Conservation (phyloP, 2,113 vertebrate genomes). For the Clupea harengus region DNA sequence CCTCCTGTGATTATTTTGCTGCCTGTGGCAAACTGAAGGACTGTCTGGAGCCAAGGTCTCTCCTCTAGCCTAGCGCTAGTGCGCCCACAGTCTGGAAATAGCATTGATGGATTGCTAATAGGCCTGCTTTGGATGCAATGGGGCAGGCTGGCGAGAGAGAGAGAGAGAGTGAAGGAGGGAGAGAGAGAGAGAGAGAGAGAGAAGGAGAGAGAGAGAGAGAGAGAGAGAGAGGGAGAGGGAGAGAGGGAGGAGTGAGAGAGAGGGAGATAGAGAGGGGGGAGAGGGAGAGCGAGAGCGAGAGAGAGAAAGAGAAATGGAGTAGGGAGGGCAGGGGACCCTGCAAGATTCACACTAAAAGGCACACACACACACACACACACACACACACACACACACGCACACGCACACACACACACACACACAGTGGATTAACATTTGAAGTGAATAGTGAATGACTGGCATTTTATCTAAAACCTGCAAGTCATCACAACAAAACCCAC, state of each 20-base stretch:
- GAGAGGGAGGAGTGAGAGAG: neutral
- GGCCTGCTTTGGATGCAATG: constrained; percentile 41
- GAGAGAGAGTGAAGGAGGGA: neutral
- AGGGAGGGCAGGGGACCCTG: neutral
- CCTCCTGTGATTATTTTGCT: constrained; percentile 38
- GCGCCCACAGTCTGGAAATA: constrained; percentile 39
- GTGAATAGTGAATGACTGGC: constrained; percentile 2
- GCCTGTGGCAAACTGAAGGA: constrained; percentile 25
- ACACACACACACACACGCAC: neutral
- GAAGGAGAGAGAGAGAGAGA: neutral
- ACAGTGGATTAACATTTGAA: neutral
- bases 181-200: neutral
- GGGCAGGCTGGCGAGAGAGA: constrained; percentile 2
- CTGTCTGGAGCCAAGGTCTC: constrained; percentile 31
- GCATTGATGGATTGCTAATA: constrained; percentile 51
- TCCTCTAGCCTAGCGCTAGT: constrained; percentile 11
- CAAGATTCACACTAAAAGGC: neutral
- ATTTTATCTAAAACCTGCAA: neutral
- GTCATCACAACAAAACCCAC: neutral
- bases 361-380: neutral
- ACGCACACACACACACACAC: neutral
- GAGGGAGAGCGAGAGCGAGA: no score
- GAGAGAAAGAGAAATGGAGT: neutral
- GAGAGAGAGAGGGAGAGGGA: neutral
- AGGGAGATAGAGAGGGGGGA: neutral